phyloP scores from a whole-genome alignment of 2,888 invertebrate species.

The Danaus chrysippus region DNA sequence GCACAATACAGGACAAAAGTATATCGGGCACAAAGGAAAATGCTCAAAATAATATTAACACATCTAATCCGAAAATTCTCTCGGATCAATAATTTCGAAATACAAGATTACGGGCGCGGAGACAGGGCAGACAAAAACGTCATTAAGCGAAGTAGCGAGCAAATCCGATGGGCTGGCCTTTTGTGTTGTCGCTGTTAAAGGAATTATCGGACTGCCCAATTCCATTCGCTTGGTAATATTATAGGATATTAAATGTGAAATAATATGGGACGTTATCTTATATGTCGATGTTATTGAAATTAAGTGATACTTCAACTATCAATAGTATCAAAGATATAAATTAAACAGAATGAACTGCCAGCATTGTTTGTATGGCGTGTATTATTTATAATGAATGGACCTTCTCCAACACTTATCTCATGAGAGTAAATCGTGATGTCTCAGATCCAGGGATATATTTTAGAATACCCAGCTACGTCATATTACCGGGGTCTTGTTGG shows the following conservation, averaged over 20 bases:
- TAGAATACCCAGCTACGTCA: conserved; percentile 30
- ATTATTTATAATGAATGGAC: conserved; percentile 53
- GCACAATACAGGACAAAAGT: not conserved
- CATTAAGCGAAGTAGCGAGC: conserved; percentile 40
- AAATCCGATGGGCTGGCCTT: conserved; percentile 36
- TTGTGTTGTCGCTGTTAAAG: conserved; percentile 37
- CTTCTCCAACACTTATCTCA: conserved; percentile 46
- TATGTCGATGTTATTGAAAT: not conserved
- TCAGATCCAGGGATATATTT: conserved; percentile 32
- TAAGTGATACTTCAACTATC: not conserved
- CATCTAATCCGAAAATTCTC: conserved; percentile 6
- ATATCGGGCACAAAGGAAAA: conserved; percentile 5
- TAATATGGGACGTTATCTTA: not conserved
- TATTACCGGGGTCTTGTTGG: conserved; percentile 24
- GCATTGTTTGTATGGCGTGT: not conserved
- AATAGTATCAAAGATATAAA: not conserved
- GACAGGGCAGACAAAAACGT: conserved; percentile 41
- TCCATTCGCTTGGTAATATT: conserved; percentile 22
- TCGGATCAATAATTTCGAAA: conserved; percentile 37
- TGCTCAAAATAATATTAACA: not conserved
- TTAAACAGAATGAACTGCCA: not conserved
- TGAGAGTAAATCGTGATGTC: conserved; percentile 50
- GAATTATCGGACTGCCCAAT: conserved; percentile 40
- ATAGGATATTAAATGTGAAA: conserved; percentile 5
- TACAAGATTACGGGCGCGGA: conserved; percentile 36